Evolutionary conservation across 2,797 vertebrate genomes (phyloP), one percentile per base, ranked within the genome.

Genomic region (Capromys pilorides): DNA sequence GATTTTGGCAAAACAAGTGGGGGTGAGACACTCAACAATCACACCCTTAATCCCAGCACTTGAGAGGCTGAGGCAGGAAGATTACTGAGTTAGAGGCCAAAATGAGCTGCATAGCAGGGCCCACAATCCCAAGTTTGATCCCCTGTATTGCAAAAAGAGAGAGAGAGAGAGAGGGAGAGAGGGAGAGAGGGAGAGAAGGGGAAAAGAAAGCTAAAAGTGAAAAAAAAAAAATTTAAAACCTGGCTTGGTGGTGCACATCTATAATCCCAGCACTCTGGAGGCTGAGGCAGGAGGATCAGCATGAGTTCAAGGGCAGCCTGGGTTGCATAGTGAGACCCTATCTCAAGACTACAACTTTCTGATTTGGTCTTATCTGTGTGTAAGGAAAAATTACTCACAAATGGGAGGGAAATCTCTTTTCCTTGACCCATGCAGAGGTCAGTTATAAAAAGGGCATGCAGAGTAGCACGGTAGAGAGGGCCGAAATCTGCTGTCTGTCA

Each of bases 1-100:
- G 12, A 6, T 85, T 81, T 77, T 81, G 26, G 26, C 78, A 86
- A 92, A 87, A 95, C 8, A 80, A 84, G 77, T 67, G 73, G 92
- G 59, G 54, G 14, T 16, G 54, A 57, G 16, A 57, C 54, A 57
- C 22, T 2, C 59, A 61, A 61, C 59, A 61, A 2, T 8, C 41
- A 26, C 71, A 45, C 24, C 24, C 12, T 2, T 75, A 41, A 73
- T 28, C 39, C 71, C 71, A 75, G 71, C 71, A 26, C 39, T 26
- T 45, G 12, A 5, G 39, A 45, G 24, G 73, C 41, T 75, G 73
- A 75, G 41, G 13, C 24, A 14, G 41, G 41, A 75, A 24, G 26
- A 28, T 28, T 6, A 4, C 13, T 5, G 36, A 28, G 41, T 28
- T 45, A 12, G 13, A 75, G 73, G 12, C 39, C 26, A 26, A 24